Conservation (phyloP, 2,113 vertebrate species). For the Brachyistius frenatus region DNA sequence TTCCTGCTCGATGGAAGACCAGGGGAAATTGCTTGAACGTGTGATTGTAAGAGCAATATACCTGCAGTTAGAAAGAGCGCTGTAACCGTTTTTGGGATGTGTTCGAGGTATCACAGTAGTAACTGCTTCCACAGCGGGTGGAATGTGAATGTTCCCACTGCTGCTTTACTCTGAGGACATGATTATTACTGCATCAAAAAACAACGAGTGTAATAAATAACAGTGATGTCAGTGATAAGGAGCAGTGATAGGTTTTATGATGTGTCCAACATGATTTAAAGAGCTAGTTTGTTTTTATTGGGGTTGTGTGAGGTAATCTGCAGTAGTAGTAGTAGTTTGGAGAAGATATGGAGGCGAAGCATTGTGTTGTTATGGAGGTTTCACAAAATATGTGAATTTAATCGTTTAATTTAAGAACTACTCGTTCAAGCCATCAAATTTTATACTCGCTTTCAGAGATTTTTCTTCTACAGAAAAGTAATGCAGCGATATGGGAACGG, state of each 20-base stretch:
- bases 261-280: not conserved
- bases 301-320: no score
- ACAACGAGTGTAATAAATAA: not conserved
- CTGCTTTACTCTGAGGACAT: not conserved
- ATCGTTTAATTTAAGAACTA: not conserved
- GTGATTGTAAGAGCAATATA: slow-evolving; percentile 13
- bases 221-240: not conserved
- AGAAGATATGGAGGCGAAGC: no score
- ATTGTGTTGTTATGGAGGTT: no score
- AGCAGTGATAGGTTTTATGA: not conserved
- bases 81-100: not conserved
- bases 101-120: no score
- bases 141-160: slow-evolving; percentile 2
- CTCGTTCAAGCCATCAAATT: slow-evolving; percentile 1
- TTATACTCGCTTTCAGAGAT: not conserved
- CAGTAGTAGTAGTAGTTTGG: no score
- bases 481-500: not conserved
- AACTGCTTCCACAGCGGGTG: not conserved
- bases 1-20: slow-evolving; percentile 22
- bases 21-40: slow-evolving; percentile 22
- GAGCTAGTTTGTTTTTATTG: not conserved
- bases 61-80: slow-evolving; percentile 2
- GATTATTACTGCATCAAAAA: slow-evolving; percentile 14
- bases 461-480: not conserved
- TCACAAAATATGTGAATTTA: not conserved